A percentile compares a stretch with the other conserved stretches of the same genome.
Evolutionary conservation across 2,888 invertebrate species (phyloP).

Genomic region (Drepana falcataria): DNA sequence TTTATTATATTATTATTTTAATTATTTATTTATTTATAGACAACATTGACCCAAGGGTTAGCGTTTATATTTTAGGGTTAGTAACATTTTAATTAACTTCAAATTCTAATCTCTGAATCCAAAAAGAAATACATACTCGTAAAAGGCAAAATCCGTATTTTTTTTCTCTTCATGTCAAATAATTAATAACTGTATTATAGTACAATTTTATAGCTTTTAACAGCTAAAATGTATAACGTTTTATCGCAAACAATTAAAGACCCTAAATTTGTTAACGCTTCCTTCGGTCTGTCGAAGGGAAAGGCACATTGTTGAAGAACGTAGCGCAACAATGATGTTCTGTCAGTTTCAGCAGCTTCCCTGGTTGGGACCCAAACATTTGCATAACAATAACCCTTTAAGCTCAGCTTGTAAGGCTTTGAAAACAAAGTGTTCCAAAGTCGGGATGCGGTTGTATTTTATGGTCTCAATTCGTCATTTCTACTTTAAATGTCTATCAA

Average conservation of each 20-base stretch:
- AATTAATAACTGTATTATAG: no score
- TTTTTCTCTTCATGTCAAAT: no score
- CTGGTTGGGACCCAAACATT: slow-evolving; percentile 8
- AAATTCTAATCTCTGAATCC: no score
- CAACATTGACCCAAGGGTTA: no score
- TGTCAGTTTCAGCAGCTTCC: slow-evolving; percentile 10
- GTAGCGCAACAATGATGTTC: slow-evolving; percentile 14
- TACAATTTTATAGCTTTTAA: background rate
- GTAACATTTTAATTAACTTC: no score
- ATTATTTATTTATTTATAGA: no score
- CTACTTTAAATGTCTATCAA: background rate
- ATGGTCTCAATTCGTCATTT: background rate
- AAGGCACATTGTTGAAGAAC: slow-evolving; percentile 19
- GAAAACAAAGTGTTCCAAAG: background rate
- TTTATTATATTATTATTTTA: no score
- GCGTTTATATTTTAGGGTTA: no score
- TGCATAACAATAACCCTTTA: slow-evolving; percentile 8
- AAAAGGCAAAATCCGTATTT: no score
- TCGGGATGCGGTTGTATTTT: background rate
- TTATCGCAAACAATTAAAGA: slow-evolving; percentile 22
- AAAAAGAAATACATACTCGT: no score
- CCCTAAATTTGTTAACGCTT: slow-evolving; percentile 30
- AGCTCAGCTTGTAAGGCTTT: background rate
- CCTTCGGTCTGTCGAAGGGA: slow-evolving; percentile 19
- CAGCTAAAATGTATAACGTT: background rate